Base-by-base conservation (phyloP, 2,797 vertebrate genomes). In the Acanthopagrus latus region DNA sequence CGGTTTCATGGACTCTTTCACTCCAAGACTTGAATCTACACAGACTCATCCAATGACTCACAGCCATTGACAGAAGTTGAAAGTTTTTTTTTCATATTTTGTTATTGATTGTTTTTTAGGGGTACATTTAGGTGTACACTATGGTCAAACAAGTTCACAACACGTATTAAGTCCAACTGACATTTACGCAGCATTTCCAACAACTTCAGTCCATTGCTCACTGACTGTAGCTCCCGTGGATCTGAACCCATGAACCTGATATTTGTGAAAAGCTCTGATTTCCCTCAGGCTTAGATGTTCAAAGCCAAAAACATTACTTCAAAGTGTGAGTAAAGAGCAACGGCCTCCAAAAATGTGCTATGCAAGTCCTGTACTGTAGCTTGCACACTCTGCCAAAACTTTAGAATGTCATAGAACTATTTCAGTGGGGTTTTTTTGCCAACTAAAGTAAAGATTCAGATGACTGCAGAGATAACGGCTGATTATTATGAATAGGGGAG, bases 201-300 rank as follows among this genome's bases (percentile, higher is more conserved):
- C 51, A 83, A 58, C 69, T 81, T 9, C 54, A 14, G 54, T 68
- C 62, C 57, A 47, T 23, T 56, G 62, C 56, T 72, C 65, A 29
- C 74, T 58, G 47, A 38, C 46, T 14, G 21, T n/a, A 57, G 52
- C 81, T 78, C 58, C 80, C 1, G 41, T 27, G 48, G 69, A 78
- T 75, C 48, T 74, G 74, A 80, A 84, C 81, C 80, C 23, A 44
- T 75, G 81, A 82, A 72, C 78, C 71, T 72, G 78, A 78, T 86
- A 82, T 89, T 89, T 86, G 68, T 80, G 57, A 64, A 85, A 84
- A 76, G 81, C 71, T 62, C 65, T 66, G 76, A 87, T 85, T 85
- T 83, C 85, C 86, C 83, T 1, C 20, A 85, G 86, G 88, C 81
- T 71, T 46, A 71, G 27, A 64, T 84, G 71, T 81, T 87, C 82